These are phyloP conservation scores for Bilobella aurantiaca DNA, from an alignment of 1,140 invertebrate species.

Conservation along the genomic window DNA sequence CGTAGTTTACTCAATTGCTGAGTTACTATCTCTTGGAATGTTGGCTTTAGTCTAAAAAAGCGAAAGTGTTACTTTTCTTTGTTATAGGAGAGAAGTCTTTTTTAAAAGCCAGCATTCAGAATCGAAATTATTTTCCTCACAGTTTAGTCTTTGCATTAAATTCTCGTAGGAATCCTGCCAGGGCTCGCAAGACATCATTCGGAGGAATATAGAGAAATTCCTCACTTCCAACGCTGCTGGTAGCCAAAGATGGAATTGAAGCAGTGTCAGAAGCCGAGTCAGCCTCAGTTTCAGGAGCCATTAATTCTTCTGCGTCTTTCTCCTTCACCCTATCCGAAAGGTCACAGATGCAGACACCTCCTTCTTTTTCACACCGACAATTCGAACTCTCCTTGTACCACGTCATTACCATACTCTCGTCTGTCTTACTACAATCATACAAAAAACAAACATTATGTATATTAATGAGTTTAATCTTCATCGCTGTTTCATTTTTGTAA, in stretches of 20 bases:
- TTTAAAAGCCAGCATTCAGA: background rate
- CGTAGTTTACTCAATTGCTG: background rate
- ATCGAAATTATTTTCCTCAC: background rate
- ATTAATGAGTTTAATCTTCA: too few species aligned
- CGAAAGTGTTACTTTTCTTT: background rate
- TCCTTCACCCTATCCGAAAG: background rate
- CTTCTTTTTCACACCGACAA: background rate
- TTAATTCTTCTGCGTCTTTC: background rate
- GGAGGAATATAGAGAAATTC: slow-evolving; percentile 17
- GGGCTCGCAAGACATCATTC: slow-evolving; percentile 11
- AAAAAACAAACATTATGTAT: background rate
- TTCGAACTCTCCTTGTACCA: background rate
- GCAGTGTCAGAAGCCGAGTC: background rate
- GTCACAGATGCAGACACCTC: background rate
- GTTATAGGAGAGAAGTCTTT: too few species aligned
- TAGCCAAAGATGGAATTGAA: slow-evolving; percentile 2
- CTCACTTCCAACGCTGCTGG: background rate
- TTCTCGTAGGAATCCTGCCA: slow-evolving; percentile 12
- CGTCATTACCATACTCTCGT: background rate
- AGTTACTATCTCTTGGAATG: background rate
- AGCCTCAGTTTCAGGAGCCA: background rate
- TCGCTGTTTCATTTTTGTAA: too few species aligned
- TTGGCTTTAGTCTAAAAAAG: background rate
- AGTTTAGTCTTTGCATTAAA: slow-evolving; percentile 11
- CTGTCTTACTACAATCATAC: background rate